Base-by-base conservation (phyloP, 2,888 invertebrate species). In the Exephanes ischioxanthus region DNA sequence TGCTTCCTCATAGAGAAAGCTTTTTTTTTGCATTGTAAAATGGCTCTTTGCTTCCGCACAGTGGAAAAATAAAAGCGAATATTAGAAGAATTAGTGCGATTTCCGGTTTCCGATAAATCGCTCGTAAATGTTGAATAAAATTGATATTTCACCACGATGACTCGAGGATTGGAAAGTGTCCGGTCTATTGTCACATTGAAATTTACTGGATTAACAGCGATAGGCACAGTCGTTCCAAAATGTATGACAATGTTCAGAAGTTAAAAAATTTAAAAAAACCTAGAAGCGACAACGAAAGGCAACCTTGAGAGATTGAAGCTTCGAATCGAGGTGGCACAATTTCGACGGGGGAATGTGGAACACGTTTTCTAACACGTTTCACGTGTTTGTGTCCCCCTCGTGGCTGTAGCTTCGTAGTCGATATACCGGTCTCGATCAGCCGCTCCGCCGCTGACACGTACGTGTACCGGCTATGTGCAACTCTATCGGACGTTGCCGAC, bases 231-330 rank as follows among this genome's bases (percentile, higher is more conserved):
- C 22, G 33, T 33, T 72, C 37, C 11, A 37, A 78, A 41, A 73
- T 68, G 22, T 9, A 30, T 48, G 71, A 51, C 71, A 73, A 73
- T 30, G 66, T 71, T 55, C 55, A 11, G 41, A 48, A 61, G 37
- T 63, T 33, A 0, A 37, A 70, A 53, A 77, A 22, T 14, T n/a
- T 45, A 48, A 67, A 53, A 66, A 26, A 33, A 2, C 3, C 55
- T 22, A 9, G 19, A 55, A 26, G 11, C 22, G 26, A 26, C 11
- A 11, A 58, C 26, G 22, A 26, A n/a, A n/a, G 53, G 26, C 48
- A 79, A 53, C 83, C 75, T 83, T 83, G 83, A 53, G 30, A 26
- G 30, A 66, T 75, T 53, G 70, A 70, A 30, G 11, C 16, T 75
- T 55, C 58, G 78, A 67, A 53, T 76, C 67, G 41, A 19, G 41